Base-by-base conservation (phyloP, 2,113 vertebrate species). In the Oophaga pumilio region DNA sequence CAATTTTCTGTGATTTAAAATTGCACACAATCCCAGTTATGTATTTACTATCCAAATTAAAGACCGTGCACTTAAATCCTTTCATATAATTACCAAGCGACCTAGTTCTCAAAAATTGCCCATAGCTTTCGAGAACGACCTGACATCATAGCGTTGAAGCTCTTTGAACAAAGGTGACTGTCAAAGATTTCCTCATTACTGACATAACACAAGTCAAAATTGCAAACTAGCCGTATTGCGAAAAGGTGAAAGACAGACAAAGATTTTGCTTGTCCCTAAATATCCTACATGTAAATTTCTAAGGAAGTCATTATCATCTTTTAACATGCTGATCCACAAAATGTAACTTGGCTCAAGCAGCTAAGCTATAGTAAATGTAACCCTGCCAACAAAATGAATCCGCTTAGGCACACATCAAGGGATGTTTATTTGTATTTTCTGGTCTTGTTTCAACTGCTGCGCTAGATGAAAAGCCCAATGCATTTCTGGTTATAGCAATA, bases 391-490 rank as follows among this genome's bases (percentile, higher is more conserved):
- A 77, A 64, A 86, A 86, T 79, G 59, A 85, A 85, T 85, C 71
- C 64, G 84, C 74, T 86, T 77, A 86, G 79, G 76, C 76, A 86
- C 76, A 86, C 62, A 79, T 79, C 62, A 68, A 79, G 76, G 60
- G 62, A 86, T 77, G 76, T 86, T 78, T 86, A 86, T 86, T 79
- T 86, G 85, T 86, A 79, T 79, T 86, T 86, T 86, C 85, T 86
- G 76, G 66, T 86, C 9, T 86, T 86, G 50, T 64, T 79, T 86
- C 85, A 79, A 79, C 76, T 86, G 85, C 76, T 79, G 62, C 8
- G 62, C 49, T 52, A 69, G 52, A 86, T 86, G 24, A 86, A 86
- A 86, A 79, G 49, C 24, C 76, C 50, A 33, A 50, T 79, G 76
- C 50, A 69, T 68, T 60, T 22, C 68, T 69, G 62, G 74, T 69